Evolutionary conservation across 1,140 invertebrate genomes (phyloP).

Genomic region (Ectropis grisescens): DNA sequence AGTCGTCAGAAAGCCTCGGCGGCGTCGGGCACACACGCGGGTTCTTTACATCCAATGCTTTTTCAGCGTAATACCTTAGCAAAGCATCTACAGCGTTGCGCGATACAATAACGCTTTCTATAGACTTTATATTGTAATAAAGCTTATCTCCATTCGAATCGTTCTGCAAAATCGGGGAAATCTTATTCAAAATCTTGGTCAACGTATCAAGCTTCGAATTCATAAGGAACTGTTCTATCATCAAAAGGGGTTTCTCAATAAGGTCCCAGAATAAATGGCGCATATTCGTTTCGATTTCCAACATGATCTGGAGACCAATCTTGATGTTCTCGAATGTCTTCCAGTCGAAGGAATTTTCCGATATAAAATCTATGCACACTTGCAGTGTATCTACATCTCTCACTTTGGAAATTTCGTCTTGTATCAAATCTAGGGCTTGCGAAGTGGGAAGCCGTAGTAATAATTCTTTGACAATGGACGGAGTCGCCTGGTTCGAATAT

Average conservation of each 20-base stretch:
- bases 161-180: slow-evolving; percentile 46
- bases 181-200: slow-evolving; percentile 67
- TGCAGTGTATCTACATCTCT: slow-evolving; percentile 73
- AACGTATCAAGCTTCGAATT: slow-evolving; percentile 80
- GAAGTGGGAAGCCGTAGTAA: slow-evolving; percentile 64
- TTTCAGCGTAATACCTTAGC: slow-evolving; percentile 79
- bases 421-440: slow-evolving; percentile 72
- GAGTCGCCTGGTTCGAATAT: slow-evolving; percentile 48
- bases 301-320: slow-evolving; percentile 74
- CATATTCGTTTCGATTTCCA: slow-evolving; percentile 68
- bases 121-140: slow-evolving; percentile 62
- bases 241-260: slow-evolving; percentile 76
- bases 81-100: slow-evolving; percentile 74
- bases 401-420: slow-evolving; percentile 73
- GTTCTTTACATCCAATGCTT: slow-evolving; percentile 78
- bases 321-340: slow-evolving; percentile 68
- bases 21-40: slow-evolving; percentile 42
- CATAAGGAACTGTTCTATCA: slow-evolving; percentile 83
- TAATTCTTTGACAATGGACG: slow-evolving; percentile 50
- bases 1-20: slow-evolving; percentile 56
- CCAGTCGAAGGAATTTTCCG: slow-evolving; percentile 59
- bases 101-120: slow-evolving; percentile 49
- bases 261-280: slow-evolving; percentile 73
- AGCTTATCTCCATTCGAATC: slow-evolving; percentile 58
- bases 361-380: slow-evolving; percentile 74